Base-by-base conservation (phyloP, 2,888 invertebrate species). In the Eubasilissa splendida region DNA sequence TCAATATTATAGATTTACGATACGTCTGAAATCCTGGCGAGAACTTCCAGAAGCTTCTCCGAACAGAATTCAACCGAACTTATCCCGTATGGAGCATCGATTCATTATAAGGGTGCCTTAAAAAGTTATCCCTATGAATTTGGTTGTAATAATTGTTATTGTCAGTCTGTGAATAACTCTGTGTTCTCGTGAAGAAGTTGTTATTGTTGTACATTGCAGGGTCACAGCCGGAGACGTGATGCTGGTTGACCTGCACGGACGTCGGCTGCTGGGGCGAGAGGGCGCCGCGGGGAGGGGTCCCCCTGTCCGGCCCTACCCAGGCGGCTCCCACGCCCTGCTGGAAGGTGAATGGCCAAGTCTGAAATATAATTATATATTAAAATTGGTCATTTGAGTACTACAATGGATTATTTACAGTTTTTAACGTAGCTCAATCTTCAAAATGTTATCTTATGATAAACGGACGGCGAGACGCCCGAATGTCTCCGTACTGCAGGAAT, bases 291-390 rank as follows among this genome's bases (percentile, higher is more conserved):
- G 81, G 79, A 70, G 86, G 83, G 56, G 83, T 78, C 65, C 86
- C 86, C 83, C 85, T 84, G 66, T 85, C 86, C 1, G 89, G 90
- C 81, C 91, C 50, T 11, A 53, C 10, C 80, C 80, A 82, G n/a
- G 79, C 50, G 9, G 14, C 87, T 7, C 90, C 86, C 1, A 90
- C 90, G 14, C 91, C 91, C 82, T 93, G 92, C 87, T 95, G 95
- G 86, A 95, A 94, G 80, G 94, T 94, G 86, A 95, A 95, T 0
- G 95, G 95, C 95, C 95, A 95, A n/a, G 94, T 94, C 95, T 95
- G 92, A 50, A 91, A 92, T 82, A 76, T 12, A 53, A 65, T 8
- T 9, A 76, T 22, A 50, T 22, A 63, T 42, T 7, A 42, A 42
- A 42, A 42, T 4, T 42, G 7, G 7, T 42, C 1, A 42, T 5